phyloP scores from a whole-genome alignment of 2,113 vertebrate species.

The Cathartes aura region DNA sequence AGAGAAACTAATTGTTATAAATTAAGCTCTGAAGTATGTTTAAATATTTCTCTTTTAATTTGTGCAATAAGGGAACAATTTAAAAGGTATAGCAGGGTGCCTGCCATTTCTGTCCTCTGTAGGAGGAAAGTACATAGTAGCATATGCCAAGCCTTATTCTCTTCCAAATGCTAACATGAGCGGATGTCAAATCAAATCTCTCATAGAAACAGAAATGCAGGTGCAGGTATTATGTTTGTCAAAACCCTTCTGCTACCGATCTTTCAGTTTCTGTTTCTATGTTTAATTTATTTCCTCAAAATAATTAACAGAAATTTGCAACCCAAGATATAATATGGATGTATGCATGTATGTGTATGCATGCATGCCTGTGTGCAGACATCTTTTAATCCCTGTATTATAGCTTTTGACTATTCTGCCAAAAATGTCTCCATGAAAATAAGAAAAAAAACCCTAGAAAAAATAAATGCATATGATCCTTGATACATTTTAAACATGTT shows the following conservation, averaged over 20 bases:
- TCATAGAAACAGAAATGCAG: slow-evolving; percentile 63
- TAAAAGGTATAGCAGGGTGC: slow-evolving; percentile 55
- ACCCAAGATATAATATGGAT: not conserved
- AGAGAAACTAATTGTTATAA: slow-evolving; percentile 54
- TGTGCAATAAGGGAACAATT: slow-evolving; percentile 51
- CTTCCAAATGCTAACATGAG: slow-evolving; percentile 59
- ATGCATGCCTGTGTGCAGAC: not conserved
- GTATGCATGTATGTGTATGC: not conserved
- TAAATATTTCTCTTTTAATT: slow-evolving; percentile 69
- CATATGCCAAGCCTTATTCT: slow-evolving; percentile 61
- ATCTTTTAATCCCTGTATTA: slow-evolving; percentile 1
- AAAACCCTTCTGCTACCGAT: slow-evolving; percentile 34
- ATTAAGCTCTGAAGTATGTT: slow-evolving; percentile 56
- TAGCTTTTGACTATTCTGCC: not conserved
- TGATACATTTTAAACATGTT: not conserved
- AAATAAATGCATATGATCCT: slow-evolving; percentile 11
- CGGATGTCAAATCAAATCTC: slow-evolving; percentile 67
- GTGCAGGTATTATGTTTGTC: slow-evolving; percentile 59
- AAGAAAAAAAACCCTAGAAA: slow-evolving; percentile 1
- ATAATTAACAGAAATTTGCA: slow-evolving; percentile 46
- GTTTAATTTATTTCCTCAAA: slow-evolving; percentile 41
- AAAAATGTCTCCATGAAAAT: not conserved
- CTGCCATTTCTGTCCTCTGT: slow-evolving; percentile 52
- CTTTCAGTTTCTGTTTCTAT: slow-evolving; percentile 16
- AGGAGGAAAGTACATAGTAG: slow-evolving; percentile 62